These are phyloP conservation scores for Xiphorhynchus erythropygius DNA, from an alignment of 2,797 vertebrate genomes.

Conservation along the genomic window DNA sequence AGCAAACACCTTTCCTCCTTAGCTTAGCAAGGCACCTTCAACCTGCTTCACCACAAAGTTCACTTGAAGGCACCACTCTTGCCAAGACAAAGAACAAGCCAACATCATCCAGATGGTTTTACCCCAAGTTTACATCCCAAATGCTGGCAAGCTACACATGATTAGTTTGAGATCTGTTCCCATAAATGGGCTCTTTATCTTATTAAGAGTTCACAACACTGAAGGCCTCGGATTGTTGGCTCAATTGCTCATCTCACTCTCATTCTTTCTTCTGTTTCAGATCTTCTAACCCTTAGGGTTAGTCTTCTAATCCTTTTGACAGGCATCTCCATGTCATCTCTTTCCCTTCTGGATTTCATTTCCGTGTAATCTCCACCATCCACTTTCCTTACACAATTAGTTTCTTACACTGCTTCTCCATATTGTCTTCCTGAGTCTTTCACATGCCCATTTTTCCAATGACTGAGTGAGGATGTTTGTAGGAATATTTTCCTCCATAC, in stretches of 20 bases:
- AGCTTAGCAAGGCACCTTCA: background rate
- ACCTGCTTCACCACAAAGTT: background rate
- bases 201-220: background rate
- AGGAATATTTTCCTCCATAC: background rate
- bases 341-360: background rate
- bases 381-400: background rate
- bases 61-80: background rate
- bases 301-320: background rate
- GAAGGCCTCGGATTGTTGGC: background rate
- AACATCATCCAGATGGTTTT: background rate
- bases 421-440: background rate
- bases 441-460: background rate
- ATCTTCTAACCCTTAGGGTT: background rate
- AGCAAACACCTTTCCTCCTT: background rate
- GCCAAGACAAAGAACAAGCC: background rate
- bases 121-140: background rate
- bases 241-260: background rate
- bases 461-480: accelerated
- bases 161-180: background rate
- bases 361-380: background rate
- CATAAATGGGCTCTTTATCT: background rate
- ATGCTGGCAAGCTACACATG: background rate
- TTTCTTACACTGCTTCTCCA: background rate
- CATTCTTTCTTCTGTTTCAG: background rate
- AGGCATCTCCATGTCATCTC: background rate